Base-by-base conservation (phyloP, 2,888 invertebrate species). In the Dryobota labecula region DNA sequence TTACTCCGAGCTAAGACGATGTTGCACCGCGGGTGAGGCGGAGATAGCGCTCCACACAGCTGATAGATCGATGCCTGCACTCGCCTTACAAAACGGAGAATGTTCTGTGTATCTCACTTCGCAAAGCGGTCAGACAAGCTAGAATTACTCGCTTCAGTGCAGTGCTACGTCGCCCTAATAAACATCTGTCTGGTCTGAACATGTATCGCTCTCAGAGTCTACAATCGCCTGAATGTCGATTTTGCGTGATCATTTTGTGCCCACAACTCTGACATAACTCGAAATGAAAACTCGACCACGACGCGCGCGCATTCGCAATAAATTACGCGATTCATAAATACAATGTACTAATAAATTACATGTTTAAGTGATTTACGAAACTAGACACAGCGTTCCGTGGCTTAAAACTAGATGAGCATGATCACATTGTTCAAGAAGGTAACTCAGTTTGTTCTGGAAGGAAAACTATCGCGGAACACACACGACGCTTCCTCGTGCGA, bases 181-280 rank as follows among this genome's bases (percentile, higher is more conserved):
- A 51, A 68, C 76, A 73, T 79, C 80, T 76, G 64, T 78, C 78
- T 73, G 77, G 57, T 69, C 67, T 56, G 58, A 65, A 73, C 79
- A 76, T 62, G 72, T 70, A 70, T 70, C 73, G 74, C 66, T 83
- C 78, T 73, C 80, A 84, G 92, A 95, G 95, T 90, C 94, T 94
- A 94, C 93, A 86, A 90, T 92, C 93, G 86, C 91, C 88, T 84
- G 85, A 89, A 94, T 94, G 95, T 94, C 94, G 95, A 95, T 92
- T 95, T 95, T 95, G 95, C 89, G 90, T 91, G 83, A 87, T 88
- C 83, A 81, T 86, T 93, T 95, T 95, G 95, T 95, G 95, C 95
- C 90, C 89, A 95, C 95, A 95, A 95, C 95, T 95, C 94, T 87
- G 91, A 95, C 95, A 95, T 92, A 91, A 90, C 87, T 87, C 86